These are phyloP conservation scores for Nibea albiflora DNA, from an alignment of 2,113 vertebrate species.

Conservation along the genomic window DNA sequence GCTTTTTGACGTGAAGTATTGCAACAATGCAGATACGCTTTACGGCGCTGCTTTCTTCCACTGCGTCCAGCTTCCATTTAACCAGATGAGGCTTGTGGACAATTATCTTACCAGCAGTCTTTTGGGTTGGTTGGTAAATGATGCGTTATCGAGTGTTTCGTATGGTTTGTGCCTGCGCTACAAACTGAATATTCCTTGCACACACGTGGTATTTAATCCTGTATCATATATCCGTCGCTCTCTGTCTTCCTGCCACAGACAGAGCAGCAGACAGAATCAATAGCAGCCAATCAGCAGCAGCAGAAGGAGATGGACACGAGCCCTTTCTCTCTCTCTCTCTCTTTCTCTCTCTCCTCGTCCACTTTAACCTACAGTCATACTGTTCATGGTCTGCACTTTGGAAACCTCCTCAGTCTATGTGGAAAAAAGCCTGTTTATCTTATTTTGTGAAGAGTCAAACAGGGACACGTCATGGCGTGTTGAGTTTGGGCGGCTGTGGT, in stretches of 20 bases:
- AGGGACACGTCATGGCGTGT: neutral
- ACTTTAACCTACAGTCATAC: neutral
- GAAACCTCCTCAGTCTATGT: neutral
- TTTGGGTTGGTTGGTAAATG: neutral
- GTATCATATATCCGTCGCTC: slow-evolving; percentile 18
- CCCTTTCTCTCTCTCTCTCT: slow-evolving; percentile 47
- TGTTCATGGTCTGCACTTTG: too few species aligned
- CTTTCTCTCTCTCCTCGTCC: slow-evolving; percentile 11
- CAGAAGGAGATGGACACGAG: slow-evolving; percentile 11
- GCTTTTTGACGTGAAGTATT: neutral
- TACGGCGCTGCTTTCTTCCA: neutral
- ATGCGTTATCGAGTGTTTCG: neutral
- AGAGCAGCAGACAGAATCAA: slow-evolving; percentile 60
- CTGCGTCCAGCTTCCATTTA: neutral
- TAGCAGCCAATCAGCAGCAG: slow-evolving; percentile 50
- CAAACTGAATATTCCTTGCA: neutral
- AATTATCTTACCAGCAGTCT: neutral
- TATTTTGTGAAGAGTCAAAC: neutral
- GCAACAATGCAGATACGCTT: neutral
- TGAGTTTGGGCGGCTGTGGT: too few species aligned
- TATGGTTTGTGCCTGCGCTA: neutral
- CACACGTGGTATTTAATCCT: slow-evolving; percentile 1
- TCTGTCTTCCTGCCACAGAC: slow-evolving; percentile 15
- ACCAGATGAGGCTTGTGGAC: neutral
- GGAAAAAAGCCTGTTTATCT: neutral